Evolutionary conservation across 2,797 vertebrate species (phyloP).

Genomic region (Apogon hyalosoma): DNA sequence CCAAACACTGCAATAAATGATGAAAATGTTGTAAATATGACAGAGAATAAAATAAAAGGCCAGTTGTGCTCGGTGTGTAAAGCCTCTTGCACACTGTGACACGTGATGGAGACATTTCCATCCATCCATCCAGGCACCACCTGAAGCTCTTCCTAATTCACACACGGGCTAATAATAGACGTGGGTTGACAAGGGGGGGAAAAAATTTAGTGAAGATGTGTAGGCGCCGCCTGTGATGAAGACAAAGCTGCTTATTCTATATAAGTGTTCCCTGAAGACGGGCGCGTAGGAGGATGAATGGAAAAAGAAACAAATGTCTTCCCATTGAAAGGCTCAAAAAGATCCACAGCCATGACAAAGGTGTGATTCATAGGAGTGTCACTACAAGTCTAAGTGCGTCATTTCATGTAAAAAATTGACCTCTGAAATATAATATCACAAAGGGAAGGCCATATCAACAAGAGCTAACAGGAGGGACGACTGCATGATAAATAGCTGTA

Average conservation of each 20-base stretch:
- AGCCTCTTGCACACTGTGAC: conserved; percentile 11
- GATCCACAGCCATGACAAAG: conserved; percentile 37
- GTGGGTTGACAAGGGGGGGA: conserved; percentile 7
- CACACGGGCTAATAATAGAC: conserved; percentile 53
- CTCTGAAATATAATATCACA: background rate
- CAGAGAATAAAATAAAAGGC: conserved; percentile 21
- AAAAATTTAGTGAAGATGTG: conserved; percentile 14
- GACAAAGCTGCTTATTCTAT: conserved; percentile 48
- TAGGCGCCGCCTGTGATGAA: conserved; percentile 32
- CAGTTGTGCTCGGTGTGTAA: conserved; percentile 29
- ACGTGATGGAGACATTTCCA: conserved; percentile 15
- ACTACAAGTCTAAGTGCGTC: background rate
- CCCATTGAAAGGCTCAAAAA: conserved; percentile 19
- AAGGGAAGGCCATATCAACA: background rate
- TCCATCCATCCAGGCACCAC: conserved; percentile 13
- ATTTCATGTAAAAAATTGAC: conserved; percentile 8
- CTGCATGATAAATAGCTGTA: background rate
- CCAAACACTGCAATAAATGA: conserved; percentile 18
- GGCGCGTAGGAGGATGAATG: conserved; percentile 49
- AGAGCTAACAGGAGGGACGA: background rate
- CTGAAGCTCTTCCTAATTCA: conserved; percentile 30
- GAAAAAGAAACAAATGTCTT: conserved; percentile 43
- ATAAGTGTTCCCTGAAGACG: conserved; percentile 55
- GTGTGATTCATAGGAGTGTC: conserved; percentile 29
- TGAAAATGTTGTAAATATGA: conserved; percentile 36